Evolutionary conservation across 1,140 invertebrate genomes (phyloP), one percentile per base, ranked within the genome.

Genomic region (Sitodiplosis mosellana): DNA sequence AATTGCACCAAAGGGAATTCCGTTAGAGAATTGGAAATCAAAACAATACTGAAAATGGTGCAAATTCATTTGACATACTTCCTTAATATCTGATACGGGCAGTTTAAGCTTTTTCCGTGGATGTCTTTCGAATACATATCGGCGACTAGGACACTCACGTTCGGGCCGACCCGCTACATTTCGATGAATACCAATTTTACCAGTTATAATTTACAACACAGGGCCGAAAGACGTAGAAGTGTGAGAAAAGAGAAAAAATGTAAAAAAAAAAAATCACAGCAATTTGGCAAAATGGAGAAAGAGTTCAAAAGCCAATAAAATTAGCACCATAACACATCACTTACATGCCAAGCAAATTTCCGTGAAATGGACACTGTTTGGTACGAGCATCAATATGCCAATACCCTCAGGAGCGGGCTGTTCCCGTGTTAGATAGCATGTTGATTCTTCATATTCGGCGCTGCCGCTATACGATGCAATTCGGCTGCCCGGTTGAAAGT

Each of bases 331-430:
- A n/a, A n/a, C n/a, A n/a, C n/a, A n/a, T n/a, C n/a, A 75, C 82
- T 80, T 68, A 91, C 88, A 87, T 33, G 82, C 78, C 15, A 90
- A 71, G 60, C 88, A 92, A 27, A 90, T 80, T 75, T 91, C 86
- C 15, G 83, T 84, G 56, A 89, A 90, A 61, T 90, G 86, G 6
- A 88, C 78, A 58, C 83, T 83, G 54, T 88, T 84, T 2, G 83
- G 83, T 5, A 87, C 81, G 45, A 86, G 71, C 70, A 89, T 84
- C 1, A 90, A 69, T 50, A 78, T 83, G 17, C 85, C 86, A 22
- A 86, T 83, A 15, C 87, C 87, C 65, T 90, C 86, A 1, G 86
- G 86, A 42, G 78, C 76, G 0, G 55, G 82, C 72, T 86, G 83
- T 61, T 90, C 86, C 10, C 81, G 70, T 7, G 86, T 87, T 47